These are phyloP conservation scores for Osmoderma eremita DNA, from an alignment of 2,888 invertebrate genomes.

Conservation along the genomic window DNA sequence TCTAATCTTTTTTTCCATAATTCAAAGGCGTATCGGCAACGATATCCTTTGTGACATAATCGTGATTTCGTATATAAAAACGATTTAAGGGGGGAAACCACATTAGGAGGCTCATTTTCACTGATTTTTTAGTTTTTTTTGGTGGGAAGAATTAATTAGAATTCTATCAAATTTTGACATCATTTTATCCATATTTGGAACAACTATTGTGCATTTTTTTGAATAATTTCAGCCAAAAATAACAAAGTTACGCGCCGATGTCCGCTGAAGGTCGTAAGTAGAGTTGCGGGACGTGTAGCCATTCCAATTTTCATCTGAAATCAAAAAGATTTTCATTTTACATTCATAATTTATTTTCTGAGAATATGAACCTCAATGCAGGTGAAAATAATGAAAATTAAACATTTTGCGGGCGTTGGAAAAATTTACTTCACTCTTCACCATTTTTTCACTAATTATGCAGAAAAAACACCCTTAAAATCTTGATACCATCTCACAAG, in stretches of 20 bases:
- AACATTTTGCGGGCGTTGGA: slow-evolving; percentile 3
- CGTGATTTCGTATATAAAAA: no score
- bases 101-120: neutral
- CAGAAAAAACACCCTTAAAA: neutral
- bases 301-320: neutral
- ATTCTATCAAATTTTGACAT: slow-evolving; percentile 1
- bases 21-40: no score
- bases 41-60: no score
- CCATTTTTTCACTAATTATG: neutral
- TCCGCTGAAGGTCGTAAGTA: slow-evolving; percentile 4
- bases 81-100: no score
- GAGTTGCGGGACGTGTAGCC: slow-evolving; percentile 1
- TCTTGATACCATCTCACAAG: slow-evolving; percentile 1
- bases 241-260: slow-evolving; percentile 1
- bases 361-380: slow-evolving; percentile 6
- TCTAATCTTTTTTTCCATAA: no score
- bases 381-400: slow-evolving; percentile 10
- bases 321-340: neutral
- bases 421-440: neutral
- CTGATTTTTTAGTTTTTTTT: no score
- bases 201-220: neutral
- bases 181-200: neutral
- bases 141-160: slow-evolving; percentile 2
- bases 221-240: slow-evolving; percentile 3
- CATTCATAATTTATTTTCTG: slow-evolving; percentile 13